These are phyloP conservation scores for Bellardia pandia DNA, from an alignment of 2,888 invertebrate species.

Conservation along the genomic window DNA sequence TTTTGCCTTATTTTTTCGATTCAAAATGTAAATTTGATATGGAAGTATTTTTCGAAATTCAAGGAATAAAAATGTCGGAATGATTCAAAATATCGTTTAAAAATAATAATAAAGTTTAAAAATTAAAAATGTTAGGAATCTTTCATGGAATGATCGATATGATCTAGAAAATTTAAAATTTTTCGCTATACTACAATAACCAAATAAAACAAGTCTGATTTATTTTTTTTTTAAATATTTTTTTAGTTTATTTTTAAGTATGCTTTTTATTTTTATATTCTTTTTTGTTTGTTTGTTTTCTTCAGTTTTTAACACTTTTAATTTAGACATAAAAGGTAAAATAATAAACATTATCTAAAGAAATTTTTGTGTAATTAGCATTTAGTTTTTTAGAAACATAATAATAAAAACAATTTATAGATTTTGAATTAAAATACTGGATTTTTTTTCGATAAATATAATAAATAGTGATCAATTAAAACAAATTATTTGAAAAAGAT, in stretches of 20 bases:
- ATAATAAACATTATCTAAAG: conserved; percentile 55
- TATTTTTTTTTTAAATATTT: conserved; percentile 45
- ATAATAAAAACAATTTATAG: conserved; percentile 56
- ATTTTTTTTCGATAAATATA: conserved; percentile 48
- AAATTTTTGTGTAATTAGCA: conserved; percentile 50
- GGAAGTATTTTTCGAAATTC: too few species aligned
- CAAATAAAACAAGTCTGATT: conserved; percentile 29
- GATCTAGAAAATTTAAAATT: too few species aligned
- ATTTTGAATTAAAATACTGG: conserved; percentile 46
- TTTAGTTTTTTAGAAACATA: conserved; percentile 31
- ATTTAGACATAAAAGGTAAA: conserved; percentile 61
- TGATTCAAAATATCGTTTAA: too few species aligned
- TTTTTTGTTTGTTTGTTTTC: conserved; percentile 50
- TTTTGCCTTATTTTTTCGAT: too few species aligned
- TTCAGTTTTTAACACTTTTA: conserved; percentile 67
- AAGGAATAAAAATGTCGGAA: too few species aligned
- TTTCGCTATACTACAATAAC: too few species aligned
- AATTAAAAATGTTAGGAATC: too few species aligned
- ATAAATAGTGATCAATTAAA: conserved; percentile 53
- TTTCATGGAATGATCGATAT: too few species aligned
- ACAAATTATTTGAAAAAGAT: conserved; percentile 49
- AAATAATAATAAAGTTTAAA: too few species aligned
- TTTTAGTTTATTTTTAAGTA: conserved; percentile 62
- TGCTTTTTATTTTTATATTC: conserved; percentile 51
- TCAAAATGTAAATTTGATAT: too few species aligned